phyloP scores from a whole-genome alignment of 2,888 invertebrate species.

The Phymatocera aterrima region DNA sequence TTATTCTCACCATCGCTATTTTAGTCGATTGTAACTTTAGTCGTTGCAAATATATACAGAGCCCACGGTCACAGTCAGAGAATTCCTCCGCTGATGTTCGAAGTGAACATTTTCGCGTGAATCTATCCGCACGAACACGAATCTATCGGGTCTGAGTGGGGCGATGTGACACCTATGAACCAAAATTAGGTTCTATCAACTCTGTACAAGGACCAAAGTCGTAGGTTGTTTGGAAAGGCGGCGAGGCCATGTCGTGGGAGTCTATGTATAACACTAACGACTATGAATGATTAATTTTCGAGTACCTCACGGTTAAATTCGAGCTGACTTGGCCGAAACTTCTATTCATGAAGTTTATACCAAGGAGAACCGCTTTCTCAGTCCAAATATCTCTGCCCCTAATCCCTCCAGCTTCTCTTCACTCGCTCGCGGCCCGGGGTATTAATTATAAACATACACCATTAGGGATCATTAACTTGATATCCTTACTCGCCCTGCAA shows the following conservation, averaged over 20 bases:
- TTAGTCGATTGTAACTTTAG: not conserved
- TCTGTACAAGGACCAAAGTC: not conserved
- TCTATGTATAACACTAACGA: slow-evolving; percentile 27
- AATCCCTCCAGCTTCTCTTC: not conserved
- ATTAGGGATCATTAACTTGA: slow-evolving; percentile 40
- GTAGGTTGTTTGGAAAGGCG: slow-evolving; percentile 30
- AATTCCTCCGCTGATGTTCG: no score
- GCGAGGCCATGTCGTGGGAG: no score
- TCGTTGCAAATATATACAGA: not conserved
- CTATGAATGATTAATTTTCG: slow-evolving; percentile 42
- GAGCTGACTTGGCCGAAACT: slow-evolving; percentile 49
- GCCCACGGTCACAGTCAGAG: no score
- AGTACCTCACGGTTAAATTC: slow-evolving; percentile 25
- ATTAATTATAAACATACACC: slow-evolving; percentile 40
- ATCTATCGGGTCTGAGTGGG: no score
- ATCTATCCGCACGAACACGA: no score
- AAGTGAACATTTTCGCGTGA: no score
- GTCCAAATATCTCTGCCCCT: slow-evolving; percentile 15
- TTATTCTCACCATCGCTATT: not conserved
- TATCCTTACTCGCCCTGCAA: slow-evolving; percentile 20
- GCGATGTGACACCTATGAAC: not conserved
- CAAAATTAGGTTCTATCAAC: not conserved
- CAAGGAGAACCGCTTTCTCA: slow-evolving; percentile 26
- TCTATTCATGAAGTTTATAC: slow-evolving; percentile 52
- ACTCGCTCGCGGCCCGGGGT: slow-evolving; percentile 15